Evolutionary conservation across 2,113 vertebrate species (phyloP), one percentile per base, ranked within the genome.

Genomic region (Rhagologus leucostigma): DNA sequence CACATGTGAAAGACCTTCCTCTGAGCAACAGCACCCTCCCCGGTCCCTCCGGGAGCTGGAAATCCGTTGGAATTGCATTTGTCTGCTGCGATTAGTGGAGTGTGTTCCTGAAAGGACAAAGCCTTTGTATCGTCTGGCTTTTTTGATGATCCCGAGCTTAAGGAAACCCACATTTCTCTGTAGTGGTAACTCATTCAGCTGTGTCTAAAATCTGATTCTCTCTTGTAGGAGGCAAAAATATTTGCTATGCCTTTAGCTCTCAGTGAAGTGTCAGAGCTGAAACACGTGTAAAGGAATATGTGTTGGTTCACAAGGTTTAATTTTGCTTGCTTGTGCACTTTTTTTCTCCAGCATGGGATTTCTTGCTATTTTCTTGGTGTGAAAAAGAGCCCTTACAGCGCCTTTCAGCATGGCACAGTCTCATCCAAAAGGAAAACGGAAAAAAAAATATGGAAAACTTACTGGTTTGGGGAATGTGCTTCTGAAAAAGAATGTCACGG

Each of bases 171-270:
- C 42, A 3, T 62, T 77, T 20, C 73, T 91, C 41, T 85, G 67
- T 83, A 80, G 89, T 86, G 83, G 55, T 50, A 85, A 59, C 76
- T 95, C 42, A 30, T 63, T 91, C 59, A 82, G 32, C 90, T 77
- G 57, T n/a, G 44, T 76, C 88, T 92, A 68, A 90, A 84, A 93
- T 53, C 11, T 69, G 67, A 70, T 94, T 84, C 49, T 69, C 6
- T 85, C 63, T 79, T 93, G 63, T 62, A 90, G 67, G 39, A 90
- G 88, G 83, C 73, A 86, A 56, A 94, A 94, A 73, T 84, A 67
- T 76, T 96, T 94, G 68, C 59, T 65, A 4, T 86, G 75, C 26
- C 9, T 93, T 83, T 88, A 83, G 35, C 77, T 88, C 67, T 93
- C n/a, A 39, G 57, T 52, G 49, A 95, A 84, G 63, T 74, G 63